A percentile compares a stretch with the other conserved stretches of the same genome.
phyloP scores from a whole-genome alignment of 2,888 invertebrate species.

The Ochlodes sylvanus region DNA sequence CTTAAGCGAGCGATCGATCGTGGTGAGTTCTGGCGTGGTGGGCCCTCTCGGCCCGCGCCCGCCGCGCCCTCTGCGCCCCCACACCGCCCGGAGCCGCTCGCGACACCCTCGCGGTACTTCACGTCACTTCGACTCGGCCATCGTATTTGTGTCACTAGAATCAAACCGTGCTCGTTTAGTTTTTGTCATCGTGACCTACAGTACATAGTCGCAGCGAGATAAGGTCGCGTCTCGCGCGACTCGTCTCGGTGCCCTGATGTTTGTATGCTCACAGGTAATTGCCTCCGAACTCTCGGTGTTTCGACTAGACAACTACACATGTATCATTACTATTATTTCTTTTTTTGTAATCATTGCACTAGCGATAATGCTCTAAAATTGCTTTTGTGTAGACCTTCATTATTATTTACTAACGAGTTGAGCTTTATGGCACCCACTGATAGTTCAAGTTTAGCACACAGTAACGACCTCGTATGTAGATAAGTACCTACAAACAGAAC shows the following conservation, averaged over 20 bases:
- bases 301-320: neutral
- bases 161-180: slow-evolving; percentile 47
- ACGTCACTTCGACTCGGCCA: slow-evolving; percentile 57
- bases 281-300: neutral
- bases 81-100: slow-evolving; percentile 19
- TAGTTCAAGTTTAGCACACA: neutral
- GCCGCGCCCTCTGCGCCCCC: slow-evolving; percentile 30
- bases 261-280: neutral
- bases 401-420: too few relatives aligned
- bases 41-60: slow-evolving; percentile 38
- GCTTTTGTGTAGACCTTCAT: neutral
- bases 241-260: neutral
- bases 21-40: slow-evolving; percentile 40
- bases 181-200: slow-evolving; percentile 39
- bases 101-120: slow-evolving; percentile 41
- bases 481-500: neutral
- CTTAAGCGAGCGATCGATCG: slow-evolving; percentile 45
- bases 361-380: neutral
- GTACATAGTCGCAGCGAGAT: neutral
- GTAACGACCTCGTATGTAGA: slow-evolving; percentile 5
- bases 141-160: slow-evolving; percentile 53
- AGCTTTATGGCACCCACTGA: too few relatives aligned
- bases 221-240: neutral
- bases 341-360: neutral
- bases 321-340: neutral